Conservation (phyloP, 2,113 vertebrate species). For the Plecotus auritus region DNA sequence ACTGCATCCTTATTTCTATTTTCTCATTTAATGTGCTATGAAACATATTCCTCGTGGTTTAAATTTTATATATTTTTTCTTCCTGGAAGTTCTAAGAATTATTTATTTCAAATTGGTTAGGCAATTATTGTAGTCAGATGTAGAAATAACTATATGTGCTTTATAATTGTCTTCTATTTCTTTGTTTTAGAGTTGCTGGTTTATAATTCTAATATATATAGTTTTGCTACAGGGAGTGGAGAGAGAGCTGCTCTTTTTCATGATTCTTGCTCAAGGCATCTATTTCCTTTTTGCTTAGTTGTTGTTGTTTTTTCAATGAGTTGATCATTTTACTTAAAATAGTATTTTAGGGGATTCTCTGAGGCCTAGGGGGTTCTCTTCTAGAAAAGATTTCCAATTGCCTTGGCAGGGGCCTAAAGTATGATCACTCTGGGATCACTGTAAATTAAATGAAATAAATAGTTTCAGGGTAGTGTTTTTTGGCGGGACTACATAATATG, state of each 20-base stretch:
- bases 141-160: neutral
- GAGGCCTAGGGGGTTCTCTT: neutral
- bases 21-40: neutral
- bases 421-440: constrained; percentile 11
- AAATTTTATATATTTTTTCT: neutral
- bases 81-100: neutral
- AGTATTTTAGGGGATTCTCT: constrained; percentile 18
- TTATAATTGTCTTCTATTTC: neutral
- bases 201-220: neutral
- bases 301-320: neutral
- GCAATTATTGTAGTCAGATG: neutral
- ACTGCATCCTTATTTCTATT: neutral
- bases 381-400: constrained; percentile 43
- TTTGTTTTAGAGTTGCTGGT: neutral
- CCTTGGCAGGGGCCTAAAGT: constrained; percentile 28
- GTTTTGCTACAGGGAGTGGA: neutral
- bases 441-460: constrained; percentile 57
- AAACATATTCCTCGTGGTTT: neutral
- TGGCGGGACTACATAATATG: neutral
- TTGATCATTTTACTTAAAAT: constrained; percentile 8
- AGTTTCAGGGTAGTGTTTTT: neutral
- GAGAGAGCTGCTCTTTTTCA: neutral
- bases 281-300: neutral
- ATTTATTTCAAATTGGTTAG: neutral
- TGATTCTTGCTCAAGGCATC: neutral